phyloP scores from a whole-genome alignment of 2,888 invertebrate genomes.

The Physocephala rufipes region DNA sequence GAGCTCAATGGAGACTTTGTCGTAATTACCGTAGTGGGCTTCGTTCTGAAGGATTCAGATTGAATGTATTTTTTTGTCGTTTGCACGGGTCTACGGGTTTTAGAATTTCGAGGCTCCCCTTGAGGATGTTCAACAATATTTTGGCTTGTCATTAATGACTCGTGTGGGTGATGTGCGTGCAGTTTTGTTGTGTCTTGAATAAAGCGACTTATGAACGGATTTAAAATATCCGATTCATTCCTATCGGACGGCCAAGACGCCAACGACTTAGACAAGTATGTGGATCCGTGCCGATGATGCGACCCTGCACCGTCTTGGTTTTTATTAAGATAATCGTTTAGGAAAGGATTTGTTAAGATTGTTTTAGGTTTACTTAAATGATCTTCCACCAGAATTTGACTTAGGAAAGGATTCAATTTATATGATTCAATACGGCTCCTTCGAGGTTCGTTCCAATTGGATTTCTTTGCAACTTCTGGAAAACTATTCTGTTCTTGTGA shows the following conservation, averaged over 20 bases:
- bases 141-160: no score
- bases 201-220: constrained; percentile 46
- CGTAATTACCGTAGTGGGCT: background rate
- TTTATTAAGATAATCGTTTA: constrained; percentile 13
- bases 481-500: no score
- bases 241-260: no score
- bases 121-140: no score
- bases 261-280: background rate
- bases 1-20: background rate
- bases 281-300: background rate
- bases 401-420: constrained; percentile 45
- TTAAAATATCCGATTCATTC: constrained; percentile 28
- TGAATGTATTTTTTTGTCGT: constrained; percentile 14
- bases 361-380: no score
- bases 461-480: no score
- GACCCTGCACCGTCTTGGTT: background rate
- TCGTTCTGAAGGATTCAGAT: constrained; percentile 22
- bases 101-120: constrained; percentile 4
- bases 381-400: background rate
- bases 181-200: background rate
- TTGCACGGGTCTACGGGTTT: background rate
- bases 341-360: constrained; percentile 39
- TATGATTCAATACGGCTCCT: constrained; percentile 7
- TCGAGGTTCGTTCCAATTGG: no score
- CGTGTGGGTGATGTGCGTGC: background rate